phyloP scores from a whole-genome alignment of 2,888 invertebrate genomes.

The Troides aeacus region DNA sequence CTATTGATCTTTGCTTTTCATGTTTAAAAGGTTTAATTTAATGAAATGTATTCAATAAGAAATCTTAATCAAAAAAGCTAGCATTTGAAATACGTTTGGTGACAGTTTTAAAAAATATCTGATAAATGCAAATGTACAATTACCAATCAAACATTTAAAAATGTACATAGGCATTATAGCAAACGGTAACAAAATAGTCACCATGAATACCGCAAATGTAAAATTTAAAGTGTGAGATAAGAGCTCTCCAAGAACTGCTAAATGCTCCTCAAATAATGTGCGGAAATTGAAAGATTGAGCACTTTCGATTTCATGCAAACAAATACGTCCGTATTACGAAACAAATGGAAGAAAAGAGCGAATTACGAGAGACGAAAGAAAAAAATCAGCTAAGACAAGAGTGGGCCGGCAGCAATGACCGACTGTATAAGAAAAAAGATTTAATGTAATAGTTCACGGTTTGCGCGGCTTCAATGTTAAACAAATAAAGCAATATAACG shows the following conservation, averaged over 20 bases:
- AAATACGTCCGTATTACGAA: slow-evolving; percentile 30
- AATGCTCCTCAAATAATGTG: slow-evolving; percentile 12
- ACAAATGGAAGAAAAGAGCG: slow-evolving; percentile 30
- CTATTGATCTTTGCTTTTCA: too few relatives aligned
- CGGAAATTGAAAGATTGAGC: slow-evolving; percentile 22
- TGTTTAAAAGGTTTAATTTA: too few relatives aligned
- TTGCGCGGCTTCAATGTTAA: slow-evolving; percentile 43
- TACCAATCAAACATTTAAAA: too few relatives aligned
- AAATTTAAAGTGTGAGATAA: neutral
- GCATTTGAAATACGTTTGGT: too few relatives aligned
- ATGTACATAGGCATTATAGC: too few relatives aligned
- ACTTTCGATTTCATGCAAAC: slow-evolving; percentile 30
- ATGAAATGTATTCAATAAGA: too few relatives aligned
- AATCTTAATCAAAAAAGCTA: too few relatives aligned
- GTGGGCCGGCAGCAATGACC: slow-evolving; percentile 34
- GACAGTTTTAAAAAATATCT: too few relatives aligned
- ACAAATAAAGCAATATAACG: slow-evolving; percentile 48
- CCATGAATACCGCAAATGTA: too few relatives aligned
- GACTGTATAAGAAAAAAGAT: slow-evolving; percentile 24
- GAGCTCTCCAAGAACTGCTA: slow-evolving; percentile 2
- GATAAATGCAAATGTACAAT: too few relatives aligned
- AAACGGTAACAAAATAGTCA: too few relatives aligned
- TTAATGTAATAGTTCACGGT: slow-evolving; percentile 40
- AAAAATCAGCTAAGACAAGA: slow-evolving; percentile 30
- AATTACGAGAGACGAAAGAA: slow-evolving; percentile 26